Conservation (phyloP, 2,113 vertebrate species). For the Macheiramphus alcinus region DNA sequence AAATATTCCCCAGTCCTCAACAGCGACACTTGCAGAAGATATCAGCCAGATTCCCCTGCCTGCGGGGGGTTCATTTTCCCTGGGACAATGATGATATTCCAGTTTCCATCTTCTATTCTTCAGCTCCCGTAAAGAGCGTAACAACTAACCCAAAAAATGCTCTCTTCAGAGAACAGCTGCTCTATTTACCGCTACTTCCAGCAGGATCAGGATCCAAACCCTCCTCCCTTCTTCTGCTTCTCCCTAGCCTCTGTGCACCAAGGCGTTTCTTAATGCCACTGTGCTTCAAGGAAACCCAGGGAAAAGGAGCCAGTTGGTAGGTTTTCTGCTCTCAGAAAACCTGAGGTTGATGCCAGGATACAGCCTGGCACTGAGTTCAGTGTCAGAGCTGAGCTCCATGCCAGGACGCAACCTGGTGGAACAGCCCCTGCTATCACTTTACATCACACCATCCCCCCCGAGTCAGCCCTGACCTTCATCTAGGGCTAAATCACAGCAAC, state of each 20-base stretch:
- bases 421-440: constrained; percentile 5
- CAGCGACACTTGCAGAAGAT: accelerated
- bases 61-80: not conserved
- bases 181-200: not conserved
- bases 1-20: not conserved
- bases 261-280: not conserved
- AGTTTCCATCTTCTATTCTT: not conserved
- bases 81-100: not conserved
- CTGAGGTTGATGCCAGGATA: not conserved
- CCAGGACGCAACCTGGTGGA: not conserved
- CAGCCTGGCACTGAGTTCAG: not conserved
- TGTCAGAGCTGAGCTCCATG: not conserved
- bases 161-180: not conserved
- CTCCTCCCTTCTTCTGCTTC: not conserved
- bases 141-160: not conserved
- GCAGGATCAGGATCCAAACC: not conserved
- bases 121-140: not conserved
- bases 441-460: not conserved
- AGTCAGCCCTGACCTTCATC: not conserved
- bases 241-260: not conserved
- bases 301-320: not conserved
- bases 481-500: not conserved
- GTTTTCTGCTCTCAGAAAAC: not conserved
- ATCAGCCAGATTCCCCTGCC: not conserved
- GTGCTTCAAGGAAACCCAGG: not conserved